These are phyloP conservation scores for Anser brachyrhynchus DNA, from an alignment of 2,113 vertebrate genomes.

Conservation along the genomic window DNA sequence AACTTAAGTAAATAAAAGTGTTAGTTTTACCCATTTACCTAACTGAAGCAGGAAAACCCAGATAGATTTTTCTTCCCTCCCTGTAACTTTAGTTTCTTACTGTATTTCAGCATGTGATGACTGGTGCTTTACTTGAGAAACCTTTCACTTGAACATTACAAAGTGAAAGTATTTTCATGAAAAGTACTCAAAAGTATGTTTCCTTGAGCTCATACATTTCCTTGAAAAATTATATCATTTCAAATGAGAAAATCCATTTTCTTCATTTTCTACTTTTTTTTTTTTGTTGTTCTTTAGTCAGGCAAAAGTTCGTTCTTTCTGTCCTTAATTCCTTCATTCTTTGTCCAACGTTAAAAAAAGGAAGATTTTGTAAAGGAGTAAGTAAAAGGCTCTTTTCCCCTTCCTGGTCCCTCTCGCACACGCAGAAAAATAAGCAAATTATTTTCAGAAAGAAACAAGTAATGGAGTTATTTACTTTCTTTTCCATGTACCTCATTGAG, in stretches of 20 bases:
- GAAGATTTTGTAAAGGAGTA: not conserved
- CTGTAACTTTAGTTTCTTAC: not conserved
- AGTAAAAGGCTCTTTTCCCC: not conserved
- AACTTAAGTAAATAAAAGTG: not conserved
- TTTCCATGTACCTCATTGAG: not conserved
- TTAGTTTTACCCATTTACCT: not conserved
- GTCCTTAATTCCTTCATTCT: not conserved
- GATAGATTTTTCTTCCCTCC: not conserved
- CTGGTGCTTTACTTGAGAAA: not conserved
- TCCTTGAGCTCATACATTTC: not conserved
- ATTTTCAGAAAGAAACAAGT: not conserved
- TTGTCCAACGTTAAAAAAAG: not conserved
- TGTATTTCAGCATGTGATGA: rapidly evolving
- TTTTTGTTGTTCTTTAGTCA: not conserved
- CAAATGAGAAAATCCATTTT: not conserved
- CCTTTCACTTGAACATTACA: not conserved
- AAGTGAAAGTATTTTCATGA: not conserved
- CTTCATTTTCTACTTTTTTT: not conserved
- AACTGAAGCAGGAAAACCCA: not conserved
- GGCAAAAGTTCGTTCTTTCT: not conserved
- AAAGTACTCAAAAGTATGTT: not conserved
- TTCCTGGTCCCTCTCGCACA: not conserved
- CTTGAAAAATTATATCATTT: not conserved
- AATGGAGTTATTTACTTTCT: not conserved
- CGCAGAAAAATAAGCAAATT: not conserved